These are phyloP conservation scores for Charina bottae DNA, from an alignment of 2,113 vertebrate species.

Conservation along the genomic window DNA sequence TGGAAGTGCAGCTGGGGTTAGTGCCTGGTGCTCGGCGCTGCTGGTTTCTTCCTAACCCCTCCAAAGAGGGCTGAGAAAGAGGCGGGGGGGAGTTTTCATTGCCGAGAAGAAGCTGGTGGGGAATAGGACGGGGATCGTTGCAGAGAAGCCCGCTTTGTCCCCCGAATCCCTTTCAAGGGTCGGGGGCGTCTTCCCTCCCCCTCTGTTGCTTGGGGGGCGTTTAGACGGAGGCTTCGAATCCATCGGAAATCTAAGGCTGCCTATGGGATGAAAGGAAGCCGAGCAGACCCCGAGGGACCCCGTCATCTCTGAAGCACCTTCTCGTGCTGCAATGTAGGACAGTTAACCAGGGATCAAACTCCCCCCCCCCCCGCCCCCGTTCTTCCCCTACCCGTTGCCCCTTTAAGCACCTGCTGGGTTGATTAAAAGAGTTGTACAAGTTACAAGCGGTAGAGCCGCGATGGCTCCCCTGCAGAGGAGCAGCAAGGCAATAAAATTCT, in stretches of 20 bases:
- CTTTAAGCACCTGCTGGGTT: background rate
- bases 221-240: background rate
- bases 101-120: too few relatives aligned
- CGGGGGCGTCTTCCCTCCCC: too few relatives aligned
- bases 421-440: background rate
- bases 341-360: background rate
- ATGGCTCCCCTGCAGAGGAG: too few relatives aligned
- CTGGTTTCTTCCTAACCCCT: too few relatives aligned
- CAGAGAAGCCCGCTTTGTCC: too few relatives aligned
- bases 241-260: background rate
- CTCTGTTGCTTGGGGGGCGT: background rate
- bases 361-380: too few relatives aligned
- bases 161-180: too few relatives aligned
- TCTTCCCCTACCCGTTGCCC: background rate
- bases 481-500: background rate
- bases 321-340: background rate
- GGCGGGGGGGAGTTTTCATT: background rate
- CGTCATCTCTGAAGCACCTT: background rate
- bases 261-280: background rate
- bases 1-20: too few relatives aligned
- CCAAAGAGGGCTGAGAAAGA: background rate
- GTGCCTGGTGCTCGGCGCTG: too few relatives aligned
- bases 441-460: background rate
- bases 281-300: too few relatives aligned
- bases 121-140: too few relatives aligned